Base-by-base conservation (phyloP, 1,140 invertebrate genomes). In the Hetaerina americana region DNA sequence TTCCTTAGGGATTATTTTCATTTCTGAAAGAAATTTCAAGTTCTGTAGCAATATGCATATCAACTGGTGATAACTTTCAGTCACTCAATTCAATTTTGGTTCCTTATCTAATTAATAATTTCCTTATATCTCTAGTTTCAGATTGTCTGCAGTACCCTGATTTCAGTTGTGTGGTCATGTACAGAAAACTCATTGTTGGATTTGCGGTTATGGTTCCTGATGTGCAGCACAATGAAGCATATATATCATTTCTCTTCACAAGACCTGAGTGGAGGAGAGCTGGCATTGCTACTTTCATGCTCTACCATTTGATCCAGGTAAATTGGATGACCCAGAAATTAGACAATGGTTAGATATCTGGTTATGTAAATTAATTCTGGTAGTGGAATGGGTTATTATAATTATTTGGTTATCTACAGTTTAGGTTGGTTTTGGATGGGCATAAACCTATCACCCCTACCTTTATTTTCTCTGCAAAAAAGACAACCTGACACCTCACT, bases 191-290 rank as follows among this genome's bases (percentile, higher is more conserved):
- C 71, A 87, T 96, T 24, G 83, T 97, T 70, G 95, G 88, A 26
- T 96, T 95, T 84, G 93, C 92, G 0, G 91, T 95, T 78, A 85
- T 96, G 75, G 92, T 95, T 28, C 94, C 95, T 0, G 91, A 95
- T 79, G 89, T 89, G 15, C 86, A 87, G 5, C 87, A 87, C 72
- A 92, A 92, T 74, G 92, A 93, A 79, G 91, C 92, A 1, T 96
- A 96, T 78, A 89, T 97, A 57, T 94, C 93, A 1, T 97, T 94
- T 79, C 85, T 96, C 69, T 89, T 95, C 70, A 91, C 90, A 0
- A 86, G 94, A 74, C 93, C 93, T 0, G 90, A 92, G 77, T 96
- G 94, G 94, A 83, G 91, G 69, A 84, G 86, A 73, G 86, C 87
- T 28, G 90, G 91, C 22, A 93, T 96, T 69, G 94, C 88, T 0